These are phyloP conservation scores for Cardinalis cardinalis DNA, from an alignment of 2,113 vertebrate genomes.

Conservation along the genomic window DNA sequence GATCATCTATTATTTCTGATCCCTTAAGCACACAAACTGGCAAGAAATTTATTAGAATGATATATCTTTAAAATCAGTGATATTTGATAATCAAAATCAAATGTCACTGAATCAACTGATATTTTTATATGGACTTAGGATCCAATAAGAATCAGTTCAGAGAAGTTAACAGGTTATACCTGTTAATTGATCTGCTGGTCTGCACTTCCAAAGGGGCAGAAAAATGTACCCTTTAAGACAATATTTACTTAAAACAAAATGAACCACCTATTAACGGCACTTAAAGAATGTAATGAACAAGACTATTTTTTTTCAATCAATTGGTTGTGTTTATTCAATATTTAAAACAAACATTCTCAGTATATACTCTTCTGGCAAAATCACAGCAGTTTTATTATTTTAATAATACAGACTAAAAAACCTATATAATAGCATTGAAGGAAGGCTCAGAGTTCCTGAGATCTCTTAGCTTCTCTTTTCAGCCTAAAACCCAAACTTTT, in stretches of 20 bases:
- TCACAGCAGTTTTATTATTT: conserved; percentile 11
- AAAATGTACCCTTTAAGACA: not conserved
- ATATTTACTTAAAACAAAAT: conserved; percentile 17
- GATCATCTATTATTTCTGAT: not conserved
- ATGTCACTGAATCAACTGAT: not conserved
- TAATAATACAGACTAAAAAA: conserved; percentile 4
- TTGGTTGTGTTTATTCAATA: conserved; percentile 4
- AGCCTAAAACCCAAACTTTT: not conserved
- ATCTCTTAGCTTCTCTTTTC: not conserved
- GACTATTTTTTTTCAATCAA: not conserved
- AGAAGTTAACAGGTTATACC: not conserved
- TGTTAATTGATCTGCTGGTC: conserved; percentile 8
- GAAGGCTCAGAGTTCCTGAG: not conserved
- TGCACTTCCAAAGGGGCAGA: conserved; percentile 13
- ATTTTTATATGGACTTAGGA: conserved; percentile 8
- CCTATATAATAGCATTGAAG: not conserved
- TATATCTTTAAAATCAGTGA: not conserved
- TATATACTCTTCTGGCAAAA: not conserved
- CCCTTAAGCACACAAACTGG: not conserved
- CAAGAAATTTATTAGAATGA: not conserved
- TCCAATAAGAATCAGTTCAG: not conserved
- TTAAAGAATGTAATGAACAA: conserved; percentile 14
- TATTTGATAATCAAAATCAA: not conserved
- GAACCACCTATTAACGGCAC: conserved; percentile 5
- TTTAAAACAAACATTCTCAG: conserved; percentile 26